phyloP scores from a whole-genome alignment of 2,888 invertebrate species.

The Cryptus armator region DNA sequence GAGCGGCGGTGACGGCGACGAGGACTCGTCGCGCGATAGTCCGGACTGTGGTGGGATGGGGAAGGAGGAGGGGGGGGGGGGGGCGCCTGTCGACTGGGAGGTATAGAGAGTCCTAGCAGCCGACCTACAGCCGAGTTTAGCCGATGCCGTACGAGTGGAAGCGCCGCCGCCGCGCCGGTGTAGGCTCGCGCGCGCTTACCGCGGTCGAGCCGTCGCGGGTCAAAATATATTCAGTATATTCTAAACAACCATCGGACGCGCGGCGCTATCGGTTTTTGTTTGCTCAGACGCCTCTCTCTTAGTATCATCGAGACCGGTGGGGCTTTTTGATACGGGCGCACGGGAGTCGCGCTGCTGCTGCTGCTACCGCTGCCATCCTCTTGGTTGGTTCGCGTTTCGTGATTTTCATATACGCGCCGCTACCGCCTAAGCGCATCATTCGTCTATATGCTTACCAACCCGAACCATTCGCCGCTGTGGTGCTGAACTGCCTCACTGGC shows the following conservation, averaged over 20 bases:
- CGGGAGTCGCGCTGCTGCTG: slow-evolving; percentile 48
- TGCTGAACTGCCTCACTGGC: slow-evolving; percentile 29
- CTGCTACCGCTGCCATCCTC: slow-evolving; percentile 36
- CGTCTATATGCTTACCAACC: not conserved
- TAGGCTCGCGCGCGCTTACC: slow-evolving; percentile 16
- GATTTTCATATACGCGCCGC: not conserved
- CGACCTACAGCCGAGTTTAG: slow-evolving; percentile 51
- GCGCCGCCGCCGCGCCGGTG: slow-evolving; percentile 36
- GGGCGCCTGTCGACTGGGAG: slow-evolving; percentile 23
- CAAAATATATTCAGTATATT: slow-evolving; percentile 62
- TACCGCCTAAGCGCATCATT: not conserved
- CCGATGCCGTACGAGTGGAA: slow-evolving; percentile 52
- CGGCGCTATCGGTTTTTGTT: slow-evolving; percentile 49
- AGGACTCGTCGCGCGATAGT: slow-evolving; percentile 39
- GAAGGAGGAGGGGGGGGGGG: not conserved
- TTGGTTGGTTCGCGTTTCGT: not conserved
- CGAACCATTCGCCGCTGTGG: not conserved
- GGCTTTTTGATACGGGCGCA: slow-evolving; percentile 36
- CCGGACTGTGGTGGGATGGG: not conserved
- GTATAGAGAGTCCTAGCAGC: slow-evolving; percentile 40
- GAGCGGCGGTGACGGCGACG: slow-evolving; percentile 37
- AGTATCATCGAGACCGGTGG: slow-evolving; percentile 32
- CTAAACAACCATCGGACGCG: slow-evolving; percentile 50
- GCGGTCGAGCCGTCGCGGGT: slow-evolving; percentile 38
- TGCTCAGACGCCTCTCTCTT: slow-evolving; percentile 38